Base-by-base conservation (phyloP, 2,888 invertebrate species). In the Cecidostiba fungosa region DNA sequence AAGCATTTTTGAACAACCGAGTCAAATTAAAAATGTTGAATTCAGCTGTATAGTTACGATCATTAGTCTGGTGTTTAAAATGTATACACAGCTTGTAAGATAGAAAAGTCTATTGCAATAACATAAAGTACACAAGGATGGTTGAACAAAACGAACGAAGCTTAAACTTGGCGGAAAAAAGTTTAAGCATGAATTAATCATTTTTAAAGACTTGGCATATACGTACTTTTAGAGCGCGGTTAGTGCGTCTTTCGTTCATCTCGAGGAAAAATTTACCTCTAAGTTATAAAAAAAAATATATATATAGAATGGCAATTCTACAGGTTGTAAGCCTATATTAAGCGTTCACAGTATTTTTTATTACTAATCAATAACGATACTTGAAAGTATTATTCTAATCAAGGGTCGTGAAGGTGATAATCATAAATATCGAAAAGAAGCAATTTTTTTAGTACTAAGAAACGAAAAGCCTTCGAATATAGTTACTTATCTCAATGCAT, bases 321-420 rank as follows among this genome's bases (percentile, higher is more conserved):
- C 66, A 66, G 26, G 14, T 66, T 26, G 66, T 66, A 66, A 66
- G 12, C 14, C 29, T 29, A 29, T 66, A 66, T 29, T 1, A 66
- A 23, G 29, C 29, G 66, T 66, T 66, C 12, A 26, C 26, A 66
- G 29, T 66, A 66, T 66, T 66, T 66, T 66, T 26, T 66, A 66
- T 66, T 59, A 29, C 66, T 66, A 66, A 66, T 66, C n/a, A 59
- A 23, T 19, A 23, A 59, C 54, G n/a, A n/a, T 59, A 59, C 54
- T 59, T 59, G 6, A 59, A 59, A 59, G 54, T 23, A 59, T 59
- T 23, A 59, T 23, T 59, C n/a, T 23, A n/a, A 59, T n/a, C n/a
- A 23, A 23, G 23, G 6, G 0, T n/a, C n/a, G 54, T 23, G 4
- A 8, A 59, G 8, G 19, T 23, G n/a, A 59, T 43, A 43, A 43